These are phyloP conservation scores for Aphidius ervi DNA, from an alignment of 1,140 invertebrate genomes.

Conservation along the genomic window DNA sequence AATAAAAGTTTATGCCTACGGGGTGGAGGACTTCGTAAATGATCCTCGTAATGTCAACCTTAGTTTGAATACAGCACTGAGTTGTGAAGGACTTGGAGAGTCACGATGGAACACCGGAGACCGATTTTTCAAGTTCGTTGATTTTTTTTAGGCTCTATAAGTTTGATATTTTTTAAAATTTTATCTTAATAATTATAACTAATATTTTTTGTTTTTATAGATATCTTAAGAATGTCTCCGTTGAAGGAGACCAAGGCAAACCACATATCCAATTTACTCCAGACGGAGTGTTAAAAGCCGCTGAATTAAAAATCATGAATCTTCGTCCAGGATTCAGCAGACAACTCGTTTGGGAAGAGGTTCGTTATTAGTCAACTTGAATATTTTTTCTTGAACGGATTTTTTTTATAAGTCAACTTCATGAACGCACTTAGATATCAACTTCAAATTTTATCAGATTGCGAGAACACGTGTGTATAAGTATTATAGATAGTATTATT, in stretches of 20 bases:
- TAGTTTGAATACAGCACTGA: constrained; percentile 75
- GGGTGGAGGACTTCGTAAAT: constrained; percentile 79
- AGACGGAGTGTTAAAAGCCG: constrained; percentile 80
- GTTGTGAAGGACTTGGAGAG: constrained; percentile 70
- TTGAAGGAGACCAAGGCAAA: constrained; percentile 72
- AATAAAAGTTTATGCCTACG: constrained; percentile 86
- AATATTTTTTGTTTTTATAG: constrained; percentile 58
- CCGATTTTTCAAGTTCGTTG: constrained; percentile 60
- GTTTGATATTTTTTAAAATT: too few relatives aligned
- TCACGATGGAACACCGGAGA: constrained; percentile 76
- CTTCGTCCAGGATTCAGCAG: constrained; percentile 71
- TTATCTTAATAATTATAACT: too few relatives aligned
- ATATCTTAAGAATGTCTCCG: constrained; percentile 78
- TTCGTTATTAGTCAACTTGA: too few relatives aligned
- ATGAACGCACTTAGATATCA: too few relatives aligned
- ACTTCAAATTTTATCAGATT: too few relatives aligned
- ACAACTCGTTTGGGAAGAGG: constrained; percentile 86
- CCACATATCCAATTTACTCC: constrained; percentile 82
- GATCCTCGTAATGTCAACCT: constrained; percentile 66
- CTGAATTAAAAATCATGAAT: constrained; percentile 91
- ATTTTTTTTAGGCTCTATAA: too few relatives aligned
- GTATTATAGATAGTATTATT: too few relatives aligned
- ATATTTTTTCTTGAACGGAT: too few relatives aligned
- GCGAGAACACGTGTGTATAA: too few relatives aligned
- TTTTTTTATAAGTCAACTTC: too few relatives aligned